Percentiles rank a stretch among this genome's conserved stretches.
Evolutionary conservation across 2,888 invertebrate species (phyloP).

Genomic region (Andrena bicolor): DNA sequence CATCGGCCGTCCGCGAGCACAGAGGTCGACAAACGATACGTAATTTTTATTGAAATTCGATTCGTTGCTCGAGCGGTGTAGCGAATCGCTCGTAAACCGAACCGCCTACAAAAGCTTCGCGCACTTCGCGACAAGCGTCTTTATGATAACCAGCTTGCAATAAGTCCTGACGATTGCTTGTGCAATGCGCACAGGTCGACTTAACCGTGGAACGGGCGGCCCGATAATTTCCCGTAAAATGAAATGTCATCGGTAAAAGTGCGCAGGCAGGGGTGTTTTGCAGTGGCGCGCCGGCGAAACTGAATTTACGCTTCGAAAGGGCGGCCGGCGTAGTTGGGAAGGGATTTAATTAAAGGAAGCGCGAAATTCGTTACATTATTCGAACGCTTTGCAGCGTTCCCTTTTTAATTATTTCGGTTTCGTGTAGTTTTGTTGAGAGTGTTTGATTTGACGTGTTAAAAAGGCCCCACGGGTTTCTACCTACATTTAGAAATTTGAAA

Average conservation of each 20-base stretch:
- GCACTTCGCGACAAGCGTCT: neutral
- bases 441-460: too few relatives aligned
- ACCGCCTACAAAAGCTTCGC: slow-evolving; percentile 23
- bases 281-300: too few relatives aligned
- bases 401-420: too few relatives aligned
- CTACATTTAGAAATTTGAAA: too few relatives aligned
- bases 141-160: slow-evolving; percentile 24
- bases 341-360: slow-evolving; percentile 4
- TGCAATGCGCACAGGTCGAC: neutral
- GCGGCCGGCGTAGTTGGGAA: too few relatives aligned
- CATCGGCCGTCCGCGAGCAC: neutral
- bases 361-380: too few relatives aligned
- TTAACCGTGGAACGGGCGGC: neutral
- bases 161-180: slow-evolving; percentile 12
- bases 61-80: neutral
- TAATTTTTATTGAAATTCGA: slow-evolving; percentile 50
- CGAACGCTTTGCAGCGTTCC: too few relatives aligned
- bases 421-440: too few relatives aligned
- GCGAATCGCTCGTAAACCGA: slow-evolving; percentile 10
- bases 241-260: neutral
- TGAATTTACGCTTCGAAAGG: too few relatives aligned
- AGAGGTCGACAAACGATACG: slow-evolving; percentile 26
- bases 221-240: slow-evolving; percentile 18
- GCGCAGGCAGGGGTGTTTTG: too few relatives aligned
- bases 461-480: too few relatives aligned